Evolutionary conservation across 2,113 vertebrate species (phyloP), one percentile per base, ranked within the genome.

Genomic region (Austrofundulus limnaeus): DNA sequence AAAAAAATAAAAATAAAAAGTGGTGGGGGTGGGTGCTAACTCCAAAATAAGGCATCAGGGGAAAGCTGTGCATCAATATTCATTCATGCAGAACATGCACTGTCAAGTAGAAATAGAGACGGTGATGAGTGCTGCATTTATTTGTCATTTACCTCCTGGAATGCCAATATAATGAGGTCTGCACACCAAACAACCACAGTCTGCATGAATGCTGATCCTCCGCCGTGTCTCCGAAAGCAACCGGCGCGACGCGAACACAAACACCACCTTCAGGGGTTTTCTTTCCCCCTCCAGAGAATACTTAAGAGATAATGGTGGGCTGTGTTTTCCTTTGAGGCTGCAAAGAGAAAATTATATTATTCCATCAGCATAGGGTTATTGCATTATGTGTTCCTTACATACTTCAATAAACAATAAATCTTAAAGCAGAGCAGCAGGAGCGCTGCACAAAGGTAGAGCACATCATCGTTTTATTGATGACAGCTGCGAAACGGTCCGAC

Each of bases 91-190:
- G 82, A 84, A 82, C 83, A 67, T 73, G 79, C 81, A 77, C 84
- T 85, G 85, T 88, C 81, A 80, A 82, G 80, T 60, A 69, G 83
- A 83, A 87, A 85, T 82, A 82, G 82, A 84, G 76, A 81, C 34
- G 57, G 82, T 77, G 75, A 87, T 87, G 85, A 82, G 83, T 38
- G 79, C 76, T 70, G 83, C 81, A 83, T 89, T 87, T 90, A 86
- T 89, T 90, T 90, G 83, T 86, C 86, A 82, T 90, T 90, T 88
- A 88, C 86, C 85, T 90, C 85, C 83, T 75, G 84, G 82, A 87
- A 87, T 87, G 88, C 85, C 83, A 90, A 88, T 86, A 82, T 81
- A 82, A 86, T 81, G 82, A 86, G 75, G 78, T 75, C 82, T 81
- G 77, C 82, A 75, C 82, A 70, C 73, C 70, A 85, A 82, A 85